These are phyloP conservation scores for Lochmaea capreae DNA, from an alignment of 2,888 invertebrate species.

Conservation along the genomic window DNA sequence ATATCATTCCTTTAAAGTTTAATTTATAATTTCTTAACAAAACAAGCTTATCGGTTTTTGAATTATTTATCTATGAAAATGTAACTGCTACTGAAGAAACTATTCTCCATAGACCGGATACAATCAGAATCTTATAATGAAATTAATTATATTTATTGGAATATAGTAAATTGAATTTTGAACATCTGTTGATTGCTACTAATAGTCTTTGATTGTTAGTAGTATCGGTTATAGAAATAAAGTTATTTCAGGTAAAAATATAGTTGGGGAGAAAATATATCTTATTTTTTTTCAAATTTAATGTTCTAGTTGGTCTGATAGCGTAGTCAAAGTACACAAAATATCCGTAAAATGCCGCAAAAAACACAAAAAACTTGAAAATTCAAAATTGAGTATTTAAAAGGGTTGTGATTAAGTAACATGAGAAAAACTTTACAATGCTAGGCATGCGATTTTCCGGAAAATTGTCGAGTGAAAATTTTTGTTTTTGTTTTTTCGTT, in stretches of 20 bases:
- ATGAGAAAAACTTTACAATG: too few species aligned
- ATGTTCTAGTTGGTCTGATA: too few species aligned
- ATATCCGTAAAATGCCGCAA: too few species aligned
- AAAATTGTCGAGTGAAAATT: too few species aligned
- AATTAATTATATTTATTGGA: neutral
- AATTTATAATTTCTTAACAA: neutral
- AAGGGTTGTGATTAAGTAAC: too few species aligned
- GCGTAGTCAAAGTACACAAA: too few species aligned
- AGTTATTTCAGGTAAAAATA: neutral
- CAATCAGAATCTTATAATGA: neutral
- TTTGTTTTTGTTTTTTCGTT: too few species aligned
- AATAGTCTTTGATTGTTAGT: neutral
- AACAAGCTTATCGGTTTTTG: neutral
- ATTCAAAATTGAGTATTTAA: too few species aligned
- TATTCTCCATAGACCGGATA: neutral
- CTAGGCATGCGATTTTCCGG: too few species aligned
- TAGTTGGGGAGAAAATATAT: neutral
- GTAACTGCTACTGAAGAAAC: slow-evolving; percentile 1
- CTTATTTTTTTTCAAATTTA: too few species aligned
- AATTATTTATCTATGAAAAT: neutral
- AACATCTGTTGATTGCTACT: neutral
- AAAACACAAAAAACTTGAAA: too few species aligned
- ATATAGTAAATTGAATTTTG: neutral
- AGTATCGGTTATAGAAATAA: neutral
- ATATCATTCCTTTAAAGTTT: too few species aligned